Evolutionary conservation across 2,113 vertebrate species (phyloP), one percentile per base, ranked within the genome.

Genomic region (Oncorhynchus keta): DNA sequence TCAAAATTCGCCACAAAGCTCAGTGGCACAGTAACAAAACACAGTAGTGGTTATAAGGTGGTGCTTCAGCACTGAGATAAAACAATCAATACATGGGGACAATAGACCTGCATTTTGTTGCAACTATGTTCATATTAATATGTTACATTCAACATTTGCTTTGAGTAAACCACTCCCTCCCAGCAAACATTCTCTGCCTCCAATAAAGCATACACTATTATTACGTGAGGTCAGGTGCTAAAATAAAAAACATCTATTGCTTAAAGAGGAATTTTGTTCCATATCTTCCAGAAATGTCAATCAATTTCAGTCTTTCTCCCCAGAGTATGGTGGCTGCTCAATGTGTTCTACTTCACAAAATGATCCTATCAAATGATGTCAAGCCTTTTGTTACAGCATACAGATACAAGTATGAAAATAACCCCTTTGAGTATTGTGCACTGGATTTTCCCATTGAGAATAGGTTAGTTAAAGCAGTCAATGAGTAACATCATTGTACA

Each of bases 321-420:
- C 51, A 72, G 68, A 75, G 69, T 48, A 51, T 45, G 20, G 71
- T 62, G 45, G 61, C 71, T 67, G 30, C 62, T 73, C 48, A 71
- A 68, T 49, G 28, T 74, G 86, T 76, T 76, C 70, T 22, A n/a
- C 62, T 59, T 80, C 49, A 64, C 20, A 65, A 24, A 72, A 84
- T 70, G 32, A 62, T 76, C 71, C 24, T 22, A 49, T n/a, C 22
- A 48, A 75, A 84, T 68, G 82, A 70, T 73, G 69, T 74, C 65
- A 55, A 82, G 80, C 76, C 35, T 70, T 75, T 83, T 76, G 59
- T 86, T 74, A 85, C 87, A 87, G 84, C 77, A 79, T 83, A 68
- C 66, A 84, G 69, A 82, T 81, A 84, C 35, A 80, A 28, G 35
- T 74, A 35, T 32, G 67, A 75, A 39, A 68, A 80, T 22, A 68